Evolutionary conservation across 2,797 vertebrate genomes (phyloP).

Genomic region (Pipistrellus pipistrellus): DNA sequence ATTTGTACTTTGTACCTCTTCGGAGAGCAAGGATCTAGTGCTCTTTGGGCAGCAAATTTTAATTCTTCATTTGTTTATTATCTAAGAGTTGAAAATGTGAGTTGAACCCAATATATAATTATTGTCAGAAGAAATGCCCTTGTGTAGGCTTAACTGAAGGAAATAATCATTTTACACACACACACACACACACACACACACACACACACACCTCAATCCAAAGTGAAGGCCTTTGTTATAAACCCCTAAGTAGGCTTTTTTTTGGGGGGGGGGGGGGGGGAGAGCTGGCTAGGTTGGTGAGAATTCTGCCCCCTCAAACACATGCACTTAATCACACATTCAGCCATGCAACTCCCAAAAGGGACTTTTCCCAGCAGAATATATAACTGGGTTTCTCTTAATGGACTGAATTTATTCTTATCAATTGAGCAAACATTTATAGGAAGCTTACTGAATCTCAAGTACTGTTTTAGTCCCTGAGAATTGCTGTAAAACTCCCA

Average conservation of each 20-base stretch:
- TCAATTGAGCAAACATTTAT: constrained; percentile 16
- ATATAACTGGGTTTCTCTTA: constrained; percentile 2
- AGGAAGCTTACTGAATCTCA: background rate
- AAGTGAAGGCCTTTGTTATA: background rate
- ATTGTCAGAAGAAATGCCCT: background rate
- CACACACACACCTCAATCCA: background rate
- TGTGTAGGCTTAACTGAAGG: constrained; percentile 31
- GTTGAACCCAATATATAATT: background rate
- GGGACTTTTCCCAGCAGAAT: background rate
- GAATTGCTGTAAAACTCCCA: background rate
- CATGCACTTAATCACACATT: background rate
- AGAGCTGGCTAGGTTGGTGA: background rate
- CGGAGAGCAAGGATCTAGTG: background rate
- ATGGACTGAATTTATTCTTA: constrained; percentile 11
- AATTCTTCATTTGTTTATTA: constrained; percentile 52
- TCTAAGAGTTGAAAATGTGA: constrained; percentile 22
- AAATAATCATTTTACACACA: background rate
- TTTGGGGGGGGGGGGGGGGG: background rate
- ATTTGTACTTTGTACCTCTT: constrained; percentile 43
- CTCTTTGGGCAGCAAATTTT: background rate
- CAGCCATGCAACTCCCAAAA: background rate
- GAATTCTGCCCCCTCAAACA: background rate
- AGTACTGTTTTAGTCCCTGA: background rate
- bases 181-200: background rate
- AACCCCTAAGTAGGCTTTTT: background rate